Base-by-base conservation (phyloP, 2,888 invertebrate genomes). In the Gandaritis pyraliata region DNA sequence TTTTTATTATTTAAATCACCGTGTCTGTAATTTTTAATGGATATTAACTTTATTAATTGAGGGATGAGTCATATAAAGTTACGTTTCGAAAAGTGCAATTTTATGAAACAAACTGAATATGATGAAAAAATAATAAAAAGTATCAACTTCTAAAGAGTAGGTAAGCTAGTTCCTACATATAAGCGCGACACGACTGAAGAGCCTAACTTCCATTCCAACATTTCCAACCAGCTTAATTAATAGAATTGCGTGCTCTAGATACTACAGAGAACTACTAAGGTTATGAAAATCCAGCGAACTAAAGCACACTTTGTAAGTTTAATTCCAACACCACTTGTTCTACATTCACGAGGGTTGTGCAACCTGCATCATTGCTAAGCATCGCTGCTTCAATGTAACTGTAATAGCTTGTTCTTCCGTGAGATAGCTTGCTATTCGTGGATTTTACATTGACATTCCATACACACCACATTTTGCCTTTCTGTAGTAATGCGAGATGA, bases 241-340 rank as follows among this genome's bases (percentile, higher is more conserved):
- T 47, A 11, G 18, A 51, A 51, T 41, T 47, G 13, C 18, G n/a
- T 18, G 46, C 41, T 38, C 33, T n/a, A n/a, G n/a, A n/a, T n/a
- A n/a, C n/a, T 51, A 51, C 43, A 38, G 39, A 12, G n/a, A 15
- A 46, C 46, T 13, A 13, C 48, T 41, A 48, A 12, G n/a, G 48
- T 41, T 53, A 38, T 59, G 45, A 55, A 50, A 49, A 41, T 23
- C 41, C 46, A 47, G 33, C 38, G 10, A 47, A 30, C 49, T 50
- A 13, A 58, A 63, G 55, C 50, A 58, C 54, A 47, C 58, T 56
- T 54, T 51, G 61, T 58, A 39, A 51, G 41, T 51, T 58, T 45
- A 58, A 55, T 63, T 58, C 55, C 46, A 51, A 54, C 15, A 39
- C 23, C 58, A 55, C 63, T 55, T 63, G 54, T 55, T 46, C 63